These are phyloP conservation scores for Sycophila texana DNA, from an alignment of 2,888 invertebrate species.

Conservation along the genomic window DNA sequence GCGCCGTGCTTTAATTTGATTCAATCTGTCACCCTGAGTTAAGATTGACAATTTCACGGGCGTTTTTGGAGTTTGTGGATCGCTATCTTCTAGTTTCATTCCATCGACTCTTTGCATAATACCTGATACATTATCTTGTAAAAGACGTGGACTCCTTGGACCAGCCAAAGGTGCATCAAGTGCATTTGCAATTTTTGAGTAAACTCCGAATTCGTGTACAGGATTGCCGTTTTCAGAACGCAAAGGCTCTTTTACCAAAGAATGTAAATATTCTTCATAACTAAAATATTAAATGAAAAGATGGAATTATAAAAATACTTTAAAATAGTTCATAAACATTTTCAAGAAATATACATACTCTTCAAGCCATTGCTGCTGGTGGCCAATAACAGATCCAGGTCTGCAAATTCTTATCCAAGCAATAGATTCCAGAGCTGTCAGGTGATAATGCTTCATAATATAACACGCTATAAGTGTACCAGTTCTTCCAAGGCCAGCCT, in stretches of 20 bases:
- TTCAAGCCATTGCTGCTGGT: constrained; percentile 94
- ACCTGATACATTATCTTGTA: constrained; percentile 71
- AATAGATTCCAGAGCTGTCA: constrained; percentile 95
- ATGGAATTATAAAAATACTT: not conserved
- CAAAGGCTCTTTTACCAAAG: constrained; percentile 68
- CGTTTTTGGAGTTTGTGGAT: constrained; percentile 53
- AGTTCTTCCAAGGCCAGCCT: constrained; percentile 97
- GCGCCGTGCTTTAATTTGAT: constrained; percentile 73
- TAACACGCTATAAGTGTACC: constrained; percentile 98
- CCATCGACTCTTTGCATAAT: constrained; percentile 73
- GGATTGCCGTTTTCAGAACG: constrained; percentile 70
- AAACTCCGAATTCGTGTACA: constrained; percentile 71
- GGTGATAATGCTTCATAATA: constrained; percentile 97
- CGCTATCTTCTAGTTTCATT: constrained; percentile 70
- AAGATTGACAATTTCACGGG: constrained; percentile 60
- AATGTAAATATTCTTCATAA: constrained; percentile 68
- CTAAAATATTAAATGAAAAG: constrained; percentile 58
- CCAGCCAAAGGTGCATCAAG: constrained; percentile 60
- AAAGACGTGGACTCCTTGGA: constrained; percentile 60
- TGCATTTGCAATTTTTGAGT: constrained; percentile 66
- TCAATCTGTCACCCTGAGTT: constrained; percentile 80
- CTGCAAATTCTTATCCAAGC: constrained; percentile 98
- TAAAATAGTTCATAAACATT: constrained; percentile 14
- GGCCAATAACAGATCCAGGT: constrained; percentile 98
- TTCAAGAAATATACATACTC: constrained; percentile 65